Conservation (phyloP, 2,797 vertebrate species). For the Serranus cabrilla region DNA sequence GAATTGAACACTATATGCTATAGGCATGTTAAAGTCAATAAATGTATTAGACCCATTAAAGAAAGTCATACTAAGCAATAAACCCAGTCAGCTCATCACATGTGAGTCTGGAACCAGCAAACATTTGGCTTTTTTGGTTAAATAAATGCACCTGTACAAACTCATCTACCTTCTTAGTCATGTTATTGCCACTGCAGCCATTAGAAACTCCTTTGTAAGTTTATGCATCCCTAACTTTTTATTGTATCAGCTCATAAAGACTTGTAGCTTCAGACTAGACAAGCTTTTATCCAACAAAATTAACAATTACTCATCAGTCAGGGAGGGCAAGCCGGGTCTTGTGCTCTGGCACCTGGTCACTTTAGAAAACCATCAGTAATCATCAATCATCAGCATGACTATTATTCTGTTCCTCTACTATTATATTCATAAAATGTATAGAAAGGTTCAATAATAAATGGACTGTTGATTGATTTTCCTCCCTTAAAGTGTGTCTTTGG, state of each 20-base stretch:
- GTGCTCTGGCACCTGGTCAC: slow-evolving; percentile 29
- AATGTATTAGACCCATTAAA: neutral
- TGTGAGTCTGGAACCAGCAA: neutral
- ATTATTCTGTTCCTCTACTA: neutral
- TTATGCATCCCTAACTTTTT: slow-evolving; percentile 12
- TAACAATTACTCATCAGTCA: slow-evolving; percentile 44
- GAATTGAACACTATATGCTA: neutral
- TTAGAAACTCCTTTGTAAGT: slow-evolving; percentile 7
- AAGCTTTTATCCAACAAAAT: slow-evolving; percentile 49
- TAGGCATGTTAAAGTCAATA: neutral
- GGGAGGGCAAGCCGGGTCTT: slow-evolving; percentile 55
- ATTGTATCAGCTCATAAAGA: slow-evolving; percentile 27
- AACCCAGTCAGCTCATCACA: neutral
- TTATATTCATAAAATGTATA: neutral
- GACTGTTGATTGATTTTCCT: too few relatives aligned
- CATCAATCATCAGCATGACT: too few relatives aligned
- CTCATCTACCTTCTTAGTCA: neutral
- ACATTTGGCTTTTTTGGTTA: too few relatives aligned
- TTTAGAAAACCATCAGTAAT: neutral
- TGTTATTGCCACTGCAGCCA: neutral
- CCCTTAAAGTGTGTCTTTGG: neutral
- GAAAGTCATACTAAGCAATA: neutral
- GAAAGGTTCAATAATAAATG: neutral
- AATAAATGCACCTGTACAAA: neutral
- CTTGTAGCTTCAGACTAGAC: slow-evolving; percentile 28